Percentiles rank a stretch among this genome's conserved stretches.
Conservation (phyloP, 2,888 invertebrate species). For the Apantesis nais region DNA sequence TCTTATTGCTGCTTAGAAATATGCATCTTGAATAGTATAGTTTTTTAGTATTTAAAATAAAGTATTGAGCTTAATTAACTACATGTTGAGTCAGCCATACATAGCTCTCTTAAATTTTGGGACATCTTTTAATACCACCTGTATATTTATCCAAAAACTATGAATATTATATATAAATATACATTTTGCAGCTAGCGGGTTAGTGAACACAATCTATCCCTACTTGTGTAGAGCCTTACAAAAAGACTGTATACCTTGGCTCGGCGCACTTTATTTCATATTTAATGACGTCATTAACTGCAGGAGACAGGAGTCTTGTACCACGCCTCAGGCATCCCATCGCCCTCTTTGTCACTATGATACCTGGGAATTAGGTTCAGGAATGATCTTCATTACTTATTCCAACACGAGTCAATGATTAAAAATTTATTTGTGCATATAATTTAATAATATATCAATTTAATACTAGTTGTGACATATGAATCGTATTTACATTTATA, state of each 20-base stretch:
- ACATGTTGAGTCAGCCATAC: no score
- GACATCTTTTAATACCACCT: no score
- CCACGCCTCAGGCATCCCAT: slow-evolving; percentile 55
- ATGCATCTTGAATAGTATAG: not conserved
- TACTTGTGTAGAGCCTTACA: slow-evolving; percentile 41
- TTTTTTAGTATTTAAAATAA: not conserved
- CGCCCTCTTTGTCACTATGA: slow-evolving; percentile 53
- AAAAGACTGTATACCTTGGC: slow-evolving; percentile 51
- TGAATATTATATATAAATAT: slow-evolving; percentile 28
- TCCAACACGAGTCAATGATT: slow-evolving; percentile 12
- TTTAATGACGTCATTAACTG: slow-evolving; percentile 84
- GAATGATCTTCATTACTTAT: slow-evolving; percentile 31
- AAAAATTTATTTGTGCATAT: not conserved
- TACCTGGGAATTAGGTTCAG: slow-evolving; percentile 42
- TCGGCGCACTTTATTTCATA: slow-evolving; percentile 61
- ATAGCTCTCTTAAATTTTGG: no score
- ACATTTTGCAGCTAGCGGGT: slow-evolving; percentile 38
- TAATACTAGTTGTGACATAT: not conserved
- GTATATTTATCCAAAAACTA: not conserved
- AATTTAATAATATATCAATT: no score
- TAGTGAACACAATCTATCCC: slow-evolving; percentile 45
- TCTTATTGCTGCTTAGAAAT: not conserved
- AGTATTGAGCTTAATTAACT: no score
- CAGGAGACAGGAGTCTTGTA: slow-evolving; percentile 67
- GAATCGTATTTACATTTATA: no score